A percentile compares a stretch with the other conserved stretches of the same genome.
Evolutionary conservation across 2,888 invertebrate species (phyloP).

Genomic region (Hirtodrosophila cameraria): DNA sequence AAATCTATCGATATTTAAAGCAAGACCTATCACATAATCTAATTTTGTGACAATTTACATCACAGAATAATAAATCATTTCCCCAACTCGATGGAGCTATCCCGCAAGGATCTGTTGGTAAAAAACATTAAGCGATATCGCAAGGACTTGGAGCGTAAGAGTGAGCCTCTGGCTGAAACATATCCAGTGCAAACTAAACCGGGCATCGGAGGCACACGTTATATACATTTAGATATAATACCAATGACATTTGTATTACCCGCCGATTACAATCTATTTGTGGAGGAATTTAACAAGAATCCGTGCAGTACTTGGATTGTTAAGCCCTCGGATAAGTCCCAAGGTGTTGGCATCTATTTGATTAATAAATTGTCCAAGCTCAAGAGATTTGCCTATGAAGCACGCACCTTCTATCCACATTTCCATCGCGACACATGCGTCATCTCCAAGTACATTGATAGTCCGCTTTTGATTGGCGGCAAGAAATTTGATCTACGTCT

Average conservation of each 20-base stretch:
- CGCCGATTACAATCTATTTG: constrained; percentile 97
- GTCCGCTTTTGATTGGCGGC: constrained; percentile 96
- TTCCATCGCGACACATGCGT: constrained; percentile 95
- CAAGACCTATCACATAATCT: no score
- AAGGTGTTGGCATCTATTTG: constrained; percentile 96
- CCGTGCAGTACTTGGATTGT: constrained; percentile 99
- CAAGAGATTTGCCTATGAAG: constrained; percentile 94
- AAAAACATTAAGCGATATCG: constrained; percentile 98
- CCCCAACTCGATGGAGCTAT: constrained; percentile 97
- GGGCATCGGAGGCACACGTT: constrained; percentile 88
- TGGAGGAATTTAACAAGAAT: constrained; percentile 96
- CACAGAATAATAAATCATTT: constrained; percentile 94
- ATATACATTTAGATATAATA: constrained; percentile 94
- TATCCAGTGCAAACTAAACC: constrained; percentile 80
- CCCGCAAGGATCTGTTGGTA: constrained; percentile 97
- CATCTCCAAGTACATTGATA: constrained; percentile 94
- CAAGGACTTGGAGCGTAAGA: constrained; percentile 95
- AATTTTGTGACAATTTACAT: no score
- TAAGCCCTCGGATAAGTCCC: constrained; percentile 98
- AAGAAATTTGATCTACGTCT: constrained; percentile 97
- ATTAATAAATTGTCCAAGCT: constrained; percentile 97
- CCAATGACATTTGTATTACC: constrained; percentile 97
- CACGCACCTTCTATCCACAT: constrained; percentile 92
- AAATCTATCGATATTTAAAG: no score
- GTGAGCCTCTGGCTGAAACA: constrained; percentile 93